These are phyloP conservation scores for Plusia festucae DNA, from an alignment of 2,888 invertebrate genomes.

Conservation along the genomic window DNA sequence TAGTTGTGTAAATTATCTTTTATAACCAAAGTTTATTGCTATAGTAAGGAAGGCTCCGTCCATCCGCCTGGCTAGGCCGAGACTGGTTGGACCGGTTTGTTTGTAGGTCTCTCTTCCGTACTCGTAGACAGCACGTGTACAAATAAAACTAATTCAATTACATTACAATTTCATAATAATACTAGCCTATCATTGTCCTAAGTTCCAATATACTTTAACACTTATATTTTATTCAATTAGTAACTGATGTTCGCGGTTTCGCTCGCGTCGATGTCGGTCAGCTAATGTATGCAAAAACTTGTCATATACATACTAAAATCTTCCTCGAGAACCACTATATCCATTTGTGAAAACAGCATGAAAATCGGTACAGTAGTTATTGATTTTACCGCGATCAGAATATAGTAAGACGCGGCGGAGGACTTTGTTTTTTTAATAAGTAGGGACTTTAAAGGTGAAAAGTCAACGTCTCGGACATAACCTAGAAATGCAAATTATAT, in stretches of 20 bases:
- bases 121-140: constrained; percentile 26
- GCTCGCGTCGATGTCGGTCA: too few species aligned
- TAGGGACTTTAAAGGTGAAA: constrained; percentile 8
- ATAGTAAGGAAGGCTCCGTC: constrained; percentile 32
- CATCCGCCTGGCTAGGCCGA: constrained; percentile 36
- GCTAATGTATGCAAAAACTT: too few species aligned
- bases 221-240: too few species aligned
- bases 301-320: too few species aligned
- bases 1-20: not conserved
- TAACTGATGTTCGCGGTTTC: too few species aligned
- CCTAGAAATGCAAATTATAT: not conserved
- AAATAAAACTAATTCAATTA: constrained; percentile 18
- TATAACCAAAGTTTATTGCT: constrained; percentile 35
- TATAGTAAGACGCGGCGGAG: too few species aligned
- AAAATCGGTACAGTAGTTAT: too few species aligned
- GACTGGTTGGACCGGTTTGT: constrained; percentile 55
- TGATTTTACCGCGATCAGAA: too few species aligned
- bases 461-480: constrained; percentile 9
- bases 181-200: not conserved
- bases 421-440: too few species aligned
- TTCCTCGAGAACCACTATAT: too few species aligned
- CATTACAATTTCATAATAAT: constrained; percentile 9
- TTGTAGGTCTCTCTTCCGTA: constrained; percentile 54
- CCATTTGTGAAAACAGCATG: too few species aligned
- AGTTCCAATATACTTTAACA: too few species aligned